Evolutionary conservation across 2,888 invertebrate genomes (phyloP).

Genomic region (Drosophila lutescens): DNA sequence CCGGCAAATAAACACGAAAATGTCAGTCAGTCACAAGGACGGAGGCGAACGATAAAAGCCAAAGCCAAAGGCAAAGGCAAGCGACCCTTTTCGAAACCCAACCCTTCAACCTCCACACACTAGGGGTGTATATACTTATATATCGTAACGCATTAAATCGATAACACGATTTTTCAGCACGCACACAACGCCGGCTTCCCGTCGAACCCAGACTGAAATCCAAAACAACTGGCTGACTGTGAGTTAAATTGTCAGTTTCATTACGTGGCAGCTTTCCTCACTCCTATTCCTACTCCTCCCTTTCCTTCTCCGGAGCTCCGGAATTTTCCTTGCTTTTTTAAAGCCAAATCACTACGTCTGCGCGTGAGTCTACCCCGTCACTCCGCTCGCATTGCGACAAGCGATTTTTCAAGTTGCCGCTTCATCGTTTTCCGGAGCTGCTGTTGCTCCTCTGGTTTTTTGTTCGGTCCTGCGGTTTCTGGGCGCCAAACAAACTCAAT

Average conservation of each 20-base stretch:
- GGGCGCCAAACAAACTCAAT: slow-evolving; percentile 64
- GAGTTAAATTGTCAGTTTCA: slow-evolving; percentile 81
- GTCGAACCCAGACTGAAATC: slow-evolving; percentile 19
- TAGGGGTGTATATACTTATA: not conserved
- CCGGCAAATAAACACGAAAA: slow-evolving; percentile 54
- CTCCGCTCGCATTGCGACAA: slow-evolving; percentile 65
- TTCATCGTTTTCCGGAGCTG: slow-evolving; percentile 50
- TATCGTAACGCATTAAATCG: slow-evolving; percentile 73
- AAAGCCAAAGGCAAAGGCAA: slow-evolving; percentile 44
- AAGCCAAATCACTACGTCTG: slow-evolving; percentile 75
- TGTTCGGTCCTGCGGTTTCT: slow-evolving; percentile 54
- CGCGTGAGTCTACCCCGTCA: slow-evolving; percentile 48
- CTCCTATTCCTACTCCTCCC: not conserved
- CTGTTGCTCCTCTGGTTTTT: slow-evolving; percentile 41
- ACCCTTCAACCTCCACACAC: slow-evolving; percentile 52
- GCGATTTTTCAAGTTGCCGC: slow-evolving; percentile 78
- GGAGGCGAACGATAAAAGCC: slow-evolving; percentile 59
- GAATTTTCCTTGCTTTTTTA: slow-evolving; percentile 48
- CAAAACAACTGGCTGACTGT: slow-evolving; percentile 53
- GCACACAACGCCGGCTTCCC: slow-evolving; percentile 54
- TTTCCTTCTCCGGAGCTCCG: not conserved
- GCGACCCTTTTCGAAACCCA: slow-evolving; percentile 34
- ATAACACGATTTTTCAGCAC: slow-evolving; percentile 80
- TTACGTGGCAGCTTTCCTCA: slow-evolving; percentile 64
- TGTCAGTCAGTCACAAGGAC: slow-evolving; percentile 62